Evolutionary conservation across 2,888 invertebrate genomes (phyloP), one percentile per base, ranked within the genome.

Genomic region (Cordilura impudica): DNA sequence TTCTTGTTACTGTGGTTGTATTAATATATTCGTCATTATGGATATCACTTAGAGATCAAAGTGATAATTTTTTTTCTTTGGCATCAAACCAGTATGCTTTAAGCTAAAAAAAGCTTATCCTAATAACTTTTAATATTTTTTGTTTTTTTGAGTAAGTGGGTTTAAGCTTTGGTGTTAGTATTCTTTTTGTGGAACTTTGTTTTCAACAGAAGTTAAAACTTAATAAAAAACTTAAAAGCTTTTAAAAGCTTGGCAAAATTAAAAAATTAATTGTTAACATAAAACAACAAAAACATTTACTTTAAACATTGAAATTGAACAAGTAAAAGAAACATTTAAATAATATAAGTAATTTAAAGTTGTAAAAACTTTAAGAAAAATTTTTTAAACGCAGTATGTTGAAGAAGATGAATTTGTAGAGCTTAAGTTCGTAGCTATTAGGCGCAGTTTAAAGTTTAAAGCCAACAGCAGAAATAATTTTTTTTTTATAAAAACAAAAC

Each of bases 21-120:
- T 88, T 88, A 87, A 87, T 86, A 87, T 89, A 88, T 89, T 87
- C 85, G 84, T 84, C 86, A 85, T 83, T 84, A 83, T 83, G 85
- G 87, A 88, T 88, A 89, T 88, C 87, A 88, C 87, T 82, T 82
- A 47, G 63, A 82, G 69, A 70, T 83, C 75, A 81, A 78, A 76
- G 81, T 81, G 70, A 73, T 67, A 67, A 58, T 63, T 72, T 26
- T 63, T 65, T 54, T 67, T n/a, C 45, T 82, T 76, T 75, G 78
- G 67, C 83, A 84, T 82, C 82, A 78, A 65, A 85, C 69, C 78
- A 82, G 69, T 71, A 82, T 82, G 86, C 87, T 83, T 77, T 82
- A 82, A 80, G 76, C 82, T 76, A 56, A 81, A 71, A 78, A 29
- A 86, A 82, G 83, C 85, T 72, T 74, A 80, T 74, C 49, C 69